A percentile compares a stretch with the other conserved stretches of the same genome.
Evolutionary conservation across 1,140 invertebrate genomes (phyloP).

Genomic region (Pseudomyrmex pallidus): DNA sequence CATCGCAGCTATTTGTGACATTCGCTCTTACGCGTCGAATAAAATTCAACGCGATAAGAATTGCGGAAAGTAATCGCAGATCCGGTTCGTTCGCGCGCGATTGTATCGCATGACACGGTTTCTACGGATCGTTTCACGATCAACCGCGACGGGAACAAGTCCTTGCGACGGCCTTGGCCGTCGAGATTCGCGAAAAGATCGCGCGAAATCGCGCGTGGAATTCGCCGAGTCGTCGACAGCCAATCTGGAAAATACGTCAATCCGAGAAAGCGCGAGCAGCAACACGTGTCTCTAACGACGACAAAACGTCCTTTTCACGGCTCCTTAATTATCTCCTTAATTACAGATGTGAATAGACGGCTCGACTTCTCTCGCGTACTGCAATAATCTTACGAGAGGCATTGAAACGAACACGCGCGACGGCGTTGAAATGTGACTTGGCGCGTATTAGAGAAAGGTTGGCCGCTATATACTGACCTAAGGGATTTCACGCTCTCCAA

Average conservation of each 20-base stretch:
- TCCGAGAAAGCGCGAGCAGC: not conserved
- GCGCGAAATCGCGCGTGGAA: not conserved
- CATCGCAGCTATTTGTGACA: slow-evolving; percentile 55
- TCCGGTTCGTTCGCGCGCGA: slow-evolving; percentile 30
- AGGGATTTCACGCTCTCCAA: slow-evolving; percentile 46
- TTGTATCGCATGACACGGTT: not conserved
- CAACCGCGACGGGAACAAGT: not conserved
- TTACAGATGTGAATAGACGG: not conserved
- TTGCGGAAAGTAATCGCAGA: slow-evolving; percentile 62
- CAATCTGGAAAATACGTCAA: not conserved
- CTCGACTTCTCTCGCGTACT: not conserved
- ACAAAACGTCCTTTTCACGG: slow-evolving; percentile 10
- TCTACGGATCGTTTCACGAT: not conserved
- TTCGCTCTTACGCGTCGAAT: slow-evolving; percentile 43
- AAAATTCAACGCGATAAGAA: slow-evolving; percentile 27
- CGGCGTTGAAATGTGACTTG: slow-evolving; percentile 4
- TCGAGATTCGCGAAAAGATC: not conserved
- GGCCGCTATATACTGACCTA: slow-evolving; percentile 30
- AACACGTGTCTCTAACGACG: slow-evolving; percentile 34
- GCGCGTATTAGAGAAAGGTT: slow-evolving; percentile 16
- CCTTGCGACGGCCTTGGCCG: not conserved
- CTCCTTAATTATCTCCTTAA: slow-evolving; percentile 23
- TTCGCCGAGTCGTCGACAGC: not conserved
- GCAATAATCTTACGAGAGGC: not conserved
- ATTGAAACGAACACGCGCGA: not conserved